Base-by-base conservation (phyloP, 1,140 invertebrate species). In the Leptonema lineaticorne region DNA sequence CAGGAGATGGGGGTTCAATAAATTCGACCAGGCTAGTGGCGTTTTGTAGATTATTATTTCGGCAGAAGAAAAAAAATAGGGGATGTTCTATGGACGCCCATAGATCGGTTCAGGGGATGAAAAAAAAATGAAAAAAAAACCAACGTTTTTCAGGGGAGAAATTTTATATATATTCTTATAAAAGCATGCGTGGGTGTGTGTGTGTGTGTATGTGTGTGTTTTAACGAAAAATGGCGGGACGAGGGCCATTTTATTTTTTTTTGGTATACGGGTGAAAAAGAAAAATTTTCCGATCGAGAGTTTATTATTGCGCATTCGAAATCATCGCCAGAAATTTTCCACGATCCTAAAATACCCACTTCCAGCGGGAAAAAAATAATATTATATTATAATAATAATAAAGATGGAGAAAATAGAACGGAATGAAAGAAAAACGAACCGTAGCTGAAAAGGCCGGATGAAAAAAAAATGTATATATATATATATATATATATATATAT, bases 1-100 rank as follows among this genome's bases (percentile, higher is more conserved):
- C 11, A 45, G 14, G 24, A 11, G 50, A 24, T 14, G 20, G 11
- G 24, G 50, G 22, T 14, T 14, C 69, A 63, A 70, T 70, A 70
- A 70, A 70, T 70, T 70, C 29, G 58, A 48, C 41, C 26, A 18
- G 20, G 68, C 50, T 57, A 66, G 66, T 41, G 63, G 68, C 68
- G 57, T 69, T 69, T 69, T 41, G 60, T 56, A 67, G 69, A 67
- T 67, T 67, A 67, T 70, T 70, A 67, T 63, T 70, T 70, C 59
- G 64, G 65, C 62, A 63, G 56, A 63, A 30, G 28, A 16, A 24
- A 53, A n/a, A n/a, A n/a, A n/a, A n/a, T n/a, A n/a, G 8, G 33
- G 8, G 33, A 37, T 37, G n/a, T n/a, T 11, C 20, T 9, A 53
- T 6, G 48, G 48, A 53, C 48, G 20, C 1, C 48, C 26, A 24